These are phyloP conservation scores for Homarus americanus DNA, from an alignment of 1,140 invertebrate genomes.

Conservation along the genomic window DNA sequence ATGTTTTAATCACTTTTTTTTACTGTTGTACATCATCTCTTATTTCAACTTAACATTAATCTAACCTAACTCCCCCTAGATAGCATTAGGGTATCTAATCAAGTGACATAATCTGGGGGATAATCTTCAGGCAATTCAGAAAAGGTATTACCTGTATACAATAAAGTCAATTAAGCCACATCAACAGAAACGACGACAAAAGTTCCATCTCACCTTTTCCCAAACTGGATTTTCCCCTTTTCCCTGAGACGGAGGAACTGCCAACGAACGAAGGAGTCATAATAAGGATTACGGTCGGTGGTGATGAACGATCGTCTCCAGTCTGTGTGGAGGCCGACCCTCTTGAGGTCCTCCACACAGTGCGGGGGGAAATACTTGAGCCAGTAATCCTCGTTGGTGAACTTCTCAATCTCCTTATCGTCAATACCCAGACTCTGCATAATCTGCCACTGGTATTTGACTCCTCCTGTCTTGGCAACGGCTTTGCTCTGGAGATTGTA, in stretches of 20 bases:
- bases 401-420: constrained; percentile 95
- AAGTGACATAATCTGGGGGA: no score
- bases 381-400: constrained; percentile 96
- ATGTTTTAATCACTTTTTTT: no score
- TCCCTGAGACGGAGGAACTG: constrained; percentile 95
- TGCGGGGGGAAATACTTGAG: constrained; percentile 96
- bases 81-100: no score
- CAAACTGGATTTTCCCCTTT: constrained; percentile 76
- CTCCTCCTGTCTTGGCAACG: constrained; percentile 91
- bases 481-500: constrained; percentile 94
- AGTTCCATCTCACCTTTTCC: constrained; percentile 96
- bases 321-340: constrained; percentile 85
- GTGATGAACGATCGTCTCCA: constrained; percentile 99
- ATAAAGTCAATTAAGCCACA: no score
- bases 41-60: no score
- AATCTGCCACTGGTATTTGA: constrained; percentile 99
- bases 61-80: no score
- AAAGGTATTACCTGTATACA: no score
- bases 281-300: constrained; percentile 98
- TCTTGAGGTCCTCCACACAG: constrained; percentile 81
- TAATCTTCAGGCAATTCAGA: no score
- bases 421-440: constrained; percentile 95
- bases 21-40: no score
- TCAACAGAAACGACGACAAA: no score
- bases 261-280: constrained; percentile 98